Evolutionary conservation across 2,888 invertebrate species (phyloP), one percentile per base, ranked within the genome.

Genomic region (Stenodema calcarata): DNA sequence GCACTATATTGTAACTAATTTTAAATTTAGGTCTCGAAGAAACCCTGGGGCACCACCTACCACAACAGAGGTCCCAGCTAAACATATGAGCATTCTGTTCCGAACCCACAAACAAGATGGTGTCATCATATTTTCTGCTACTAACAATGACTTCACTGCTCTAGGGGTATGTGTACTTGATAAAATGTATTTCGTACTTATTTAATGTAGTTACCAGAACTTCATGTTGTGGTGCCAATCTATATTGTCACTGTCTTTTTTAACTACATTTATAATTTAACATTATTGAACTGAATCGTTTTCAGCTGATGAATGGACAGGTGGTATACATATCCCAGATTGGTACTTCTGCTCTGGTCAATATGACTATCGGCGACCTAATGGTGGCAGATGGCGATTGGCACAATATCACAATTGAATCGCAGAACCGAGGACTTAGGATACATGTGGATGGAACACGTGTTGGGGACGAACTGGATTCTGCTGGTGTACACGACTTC

Each of bases 401-500:
- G 98, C 98, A 98, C 91, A 97, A 96, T 90, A 92, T 98, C 4
- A 96, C 96, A 0, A 91, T 98, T 70, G 92, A 94, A 87, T 94
- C 95, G 0, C 93, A 94, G 69, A 94, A 94, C 41, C 93, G 96
- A 87, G 95, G 94, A 9, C 92, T 97, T 47, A 93, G 94, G 87
- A 90, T 97, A 27, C 91, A 95, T 62, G 92, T 98, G 2, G 96
- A 97, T 90, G 94, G 93, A 28, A 91, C 91, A 42, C 93, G 94
- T 88, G 93, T 95, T 0, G 97, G 97, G 0, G 97, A 97, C 90
- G 97, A 97, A 91, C 92, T 98, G 4, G 97, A 97, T 90, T 93
- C 95, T 0, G 95, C 95, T 16, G 95, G 96, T 2, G 95, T 97
- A 0, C 98, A 98, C 90, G 97, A 98, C 90, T 98, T 98, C 90